phyloP scores from a whole-genome alignment of 2,888 invertebrate genomes.

The Urechis unicinctus region DNA sequence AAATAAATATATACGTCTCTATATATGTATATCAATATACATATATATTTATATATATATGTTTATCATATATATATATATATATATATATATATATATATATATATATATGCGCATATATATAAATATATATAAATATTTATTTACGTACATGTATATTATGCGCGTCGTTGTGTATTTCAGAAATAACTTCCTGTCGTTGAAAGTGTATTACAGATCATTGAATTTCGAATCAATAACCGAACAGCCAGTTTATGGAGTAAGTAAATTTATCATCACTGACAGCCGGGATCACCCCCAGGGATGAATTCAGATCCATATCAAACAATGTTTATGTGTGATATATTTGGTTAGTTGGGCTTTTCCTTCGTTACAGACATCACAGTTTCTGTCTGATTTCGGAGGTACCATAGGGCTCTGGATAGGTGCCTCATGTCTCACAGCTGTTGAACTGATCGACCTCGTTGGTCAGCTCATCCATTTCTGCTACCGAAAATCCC shows the following conservation, averaged over 20 bases:
- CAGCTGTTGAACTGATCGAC: conserved; percentile 18
- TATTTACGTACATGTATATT: neutral
- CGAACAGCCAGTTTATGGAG: conserved; percentile 28
- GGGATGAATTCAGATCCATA: neutral
- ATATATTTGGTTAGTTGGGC: neutral
- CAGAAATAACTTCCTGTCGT: conserved; percentile 28
- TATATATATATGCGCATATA: too few species aligned
- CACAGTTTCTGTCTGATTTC: conserved; percentile 23
- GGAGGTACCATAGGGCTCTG: conserved; percentile 25
- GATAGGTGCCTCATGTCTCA: conserved; percentile 23
- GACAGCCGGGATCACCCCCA: neutral
- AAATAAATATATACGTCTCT: too few species aligned
- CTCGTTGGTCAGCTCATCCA: conserved; percentile 2
- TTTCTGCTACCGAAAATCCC: too few species aligned
- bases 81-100: too few species aligned
- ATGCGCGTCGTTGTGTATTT: conserved; percentile 8
- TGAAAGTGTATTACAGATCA: conserved; percentile 30
- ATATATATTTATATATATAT: too few species aligned
- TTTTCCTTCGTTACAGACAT: conserved; percentile 10
- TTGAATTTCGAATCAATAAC: conserved; percentile 24
- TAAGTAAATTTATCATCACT: conserved; percentile 6
- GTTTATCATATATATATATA: too few species aligned
- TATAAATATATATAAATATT: neutral
- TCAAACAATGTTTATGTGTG: neutral
- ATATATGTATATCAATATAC: too few species aligned